phyloP scores from a whole-genome alignment of 2,888 invertebrate species.

The Lathronympha strigana region DNA sequence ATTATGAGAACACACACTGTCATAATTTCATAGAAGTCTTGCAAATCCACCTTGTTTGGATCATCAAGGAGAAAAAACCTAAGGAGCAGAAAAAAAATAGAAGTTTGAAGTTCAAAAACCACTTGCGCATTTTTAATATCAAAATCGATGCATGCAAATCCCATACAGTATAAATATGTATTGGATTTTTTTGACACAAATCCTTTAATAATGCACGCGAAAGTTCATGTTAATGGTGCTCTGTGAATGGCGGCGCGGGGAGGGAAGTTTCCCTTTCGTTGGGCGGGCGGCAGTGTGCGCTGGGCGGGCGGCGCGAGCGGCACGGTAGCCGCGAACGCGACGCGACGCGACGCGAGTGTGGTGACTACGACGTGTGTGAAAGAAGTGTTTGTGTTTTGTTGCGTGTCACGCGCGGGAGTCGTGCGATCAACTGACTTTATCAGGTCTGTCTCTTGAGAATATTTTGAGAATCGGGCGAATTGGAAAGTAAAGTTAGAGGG shows the following conservation, averaged over 20 bases:
- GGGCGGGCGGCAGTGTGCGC: conserved; percentile 61
- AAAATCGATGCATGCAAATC: too few relatives aligned
- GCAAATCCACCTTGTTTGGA: too few relatives aligned
- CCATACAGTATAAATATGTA: too few relatives aligned
- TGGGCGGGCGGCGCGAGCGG: conserved; percentile 58
- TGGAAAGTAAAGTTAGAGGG: conserved; percentile 42
- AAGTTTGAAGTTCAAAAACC: too few relatives aligned
- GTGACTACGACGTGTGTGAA: neutral
- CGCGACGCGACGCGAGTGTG: conserved; percentile 30
- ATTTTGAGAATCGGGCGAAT: neutral
- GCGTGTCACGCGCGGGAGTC: conserved; percentile 14
- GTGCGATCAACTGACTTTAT: conserved; percentile 29
- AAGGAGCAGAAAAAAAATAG: too few relatives aligned
- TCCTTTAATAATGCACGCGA: conserved; percentile 17
- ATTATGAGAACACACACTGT: too few relatives aligned
- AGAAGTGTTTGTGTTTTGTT: conserved; percentile 18
- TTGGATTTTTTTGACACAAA: too few relatives aligned
- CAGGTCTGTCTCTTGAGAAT: conserved; percentile 21
- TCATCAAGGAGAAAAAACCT: too few relatives aligned
- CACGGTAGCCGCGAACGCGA: conserved; percentile 37
- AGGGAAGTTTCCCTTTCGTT: conserved; percentile 79
- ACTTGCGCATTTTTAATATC: too few relatives aligned
- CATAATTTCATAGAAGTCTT: too few relatives aligned
- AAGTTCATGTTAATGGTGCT: conserved; percentile 8
- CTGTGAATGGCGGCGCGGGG: conserved; percentile 41